Base-by-base conservation (phyloP, 1,140 invertebrate genomes). In the Dufourea novaeangliae region DNA sequence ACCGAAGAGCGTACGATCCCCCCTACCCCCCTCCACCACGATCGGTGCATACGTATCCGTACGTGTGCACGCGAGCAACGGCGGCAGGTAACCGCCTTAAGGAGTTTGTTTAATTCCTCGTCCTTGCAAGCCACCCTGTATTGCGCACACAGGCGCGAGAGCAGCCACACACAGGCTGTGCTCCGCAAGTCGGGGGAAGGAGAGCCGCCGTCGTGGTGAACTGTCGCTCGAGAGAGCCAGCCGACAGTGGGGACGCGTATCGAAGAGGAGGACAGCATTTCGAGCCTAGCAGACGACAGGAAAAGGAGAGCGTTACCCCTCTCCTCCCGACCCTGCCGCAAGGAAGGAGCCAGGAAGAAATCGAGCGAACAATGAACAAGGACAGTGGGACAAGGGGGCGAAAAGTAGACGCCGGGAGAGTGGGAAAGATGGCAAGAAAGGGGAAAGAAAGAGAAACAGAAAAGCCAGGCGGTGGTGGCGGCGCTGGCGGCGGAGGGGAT, bases 101-200 rank as follows among this genome's bases (percentile, higher is more conserved):
- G 82, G 78, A 86, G 85, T 83, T 85, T 82, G 73, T 78, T 86
- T 86, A 85, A 86, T 86, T 86, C 70, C 75, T 79, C 78, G 84
- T 86, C 81, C 84, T 86, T 86, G 85, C 75, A 68, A 86, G 77
- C 81, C 84, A 86, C 84, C 84, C 84, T 86, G 67, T 83, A 86
- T 83, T 82, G 80, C 75, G 62, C 63, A 67, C 80, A 71, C 66
- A n/a, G n/a, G n/a, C n/a, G 34, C 80, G 61, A 83, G 8, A 37
- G 34, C 34, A 3, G 34, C 34, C 34, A 37, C 34, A 8, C n/a
- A 8, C 34, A 5, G 3, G 56, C 75, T 11, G 70, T 57, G 52
- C 22, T 72, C 27, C 61, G 74, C 50, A 68, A 8, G 63, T 14
- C 44, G 64, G 59, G 20, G 61, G 68, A 50, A 73, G 52, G 66